Percentiles rank a stretch among this genome's conserved stretches.
Conservation (phyloP, 2,113 vertebrate genomes). For the Calidris pugnax region DNA sequence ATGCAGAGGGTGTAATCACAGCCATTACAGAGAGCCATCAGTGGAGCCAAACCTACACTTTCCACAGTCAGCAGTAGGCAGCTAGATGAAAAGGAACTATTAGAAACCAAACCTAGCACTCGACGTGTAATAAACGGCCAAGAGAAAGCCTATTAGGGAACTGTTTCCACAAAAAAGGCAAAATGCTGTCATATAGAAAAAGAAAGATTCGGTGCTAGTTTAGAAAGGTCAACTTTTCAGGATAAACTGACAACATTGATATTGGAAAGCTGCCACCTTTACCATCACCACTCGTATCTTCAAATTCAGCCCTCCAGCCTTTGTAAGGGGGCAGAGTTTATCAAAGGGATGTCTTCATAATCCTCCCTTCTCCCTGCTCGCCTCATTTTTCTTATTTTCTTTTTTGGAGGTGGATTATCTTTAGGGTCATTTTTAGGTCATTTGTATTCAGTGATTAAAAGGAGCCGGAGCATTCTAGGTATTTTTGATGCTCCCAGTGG, state of each 20-base stretch:
- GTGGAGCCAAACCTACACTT: slow-evolving; percentile 77
- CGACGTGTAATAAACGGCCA: slow-evolving; percentile 50
- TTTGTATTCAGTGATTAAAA: slow-evolving; percentile 7
- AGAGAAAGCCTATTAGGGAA: slow-evolving; percentile 66
- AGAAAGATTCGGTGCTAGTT: neutral
- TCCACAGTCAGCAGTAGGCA: slow-evolving; percentile 76
- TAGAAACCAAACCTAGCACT: slow-evolving; percentile 72
- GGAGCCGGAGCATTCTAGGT: neutral
- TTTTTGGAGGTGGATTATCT: neutral
- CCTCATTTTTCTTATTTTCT: neutral
- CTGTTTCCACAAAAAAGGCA: slow-evolving; percentile 28
- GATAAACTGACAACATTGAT: neutral
- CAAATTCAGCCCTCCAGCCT: neutral
- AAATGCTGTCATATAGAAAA: slow-evolving; percentile 37
- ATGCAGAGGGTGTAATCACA: slow-evolving; percentile 79
- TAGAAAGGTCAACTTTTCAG: slow-evolving; percentile 51
- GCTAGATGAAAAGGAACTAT: slow-evolving; percentile 71
- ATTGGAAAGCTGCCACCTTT: slow-evolving; percentile 36
- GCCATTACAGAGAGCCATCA: slow-evolving; percentile 76
- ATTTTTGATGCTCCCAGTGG: neutral
- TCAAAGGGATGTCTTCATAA: neutral
- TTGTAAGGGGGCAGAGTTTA: neutral
- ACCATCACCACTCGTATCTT: neutral
- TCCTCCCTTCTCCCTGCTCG: neutral
- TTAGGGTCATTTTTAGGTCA: neutral